Conservation (phyloP, 2,888 invertebrate genomes). For the Cheilosia variabilis region DNA sequence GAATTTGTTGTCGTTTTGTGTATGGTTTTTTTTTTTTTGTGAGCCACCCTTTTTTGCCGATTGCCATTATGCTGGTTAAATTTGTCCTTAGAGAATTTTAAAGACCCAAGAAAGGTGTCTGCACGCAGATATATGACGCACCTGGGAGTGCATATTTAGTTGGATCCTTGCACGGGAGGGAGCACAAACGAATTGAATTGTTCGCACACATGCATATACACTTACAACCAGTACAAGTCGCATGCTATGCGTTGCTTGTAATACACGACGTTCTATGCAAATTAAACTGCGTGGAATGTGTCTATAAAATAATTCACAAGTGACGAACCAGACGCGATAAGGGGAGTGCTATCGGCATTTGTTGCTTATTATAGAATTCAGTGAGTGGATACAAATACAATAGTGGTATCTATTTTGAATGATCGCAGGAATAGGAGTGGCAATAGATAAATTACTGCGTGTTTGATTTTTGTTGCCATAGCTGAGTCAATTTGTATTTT, state of each 20-base stretch:
- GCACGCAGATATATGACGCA: conserved; percentile 18
- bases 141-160: conserved; percentile 38
- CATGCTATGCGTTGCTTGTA: conserved; percentile 34
- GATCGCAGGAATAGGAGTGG: conserved; percentile 14
- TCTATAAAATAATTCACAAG: conserved; percentile 14
- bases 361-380: conserved; percentile 31
- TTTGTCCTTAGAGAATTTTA: conserved; percentile 65
- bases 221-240: neutral
- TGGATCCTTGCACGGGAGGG: conserved; percentile 1
- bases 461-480: neutral
- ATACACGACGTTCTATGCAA: conserved; percentile 53
- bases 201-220: conserved; percentile 23
- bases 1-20: conserved; percentile 8
- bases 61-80: conserved; percentile 18
- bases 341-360: conserved; percentile 17
- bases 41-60: neutral
- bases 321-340: conserved; percentile 31
- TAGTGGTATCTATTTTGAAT: neutral
- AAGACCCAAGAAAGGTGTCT: conserved; percentile 53
- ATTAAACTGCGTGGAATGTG: conserved; percentile 51
- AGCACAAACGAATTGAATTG: conserved; percentile 38
- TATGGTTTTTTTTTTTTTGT: conserved; percentile 18
- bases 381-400: conserved; percentile 10
- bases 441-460: neutral
- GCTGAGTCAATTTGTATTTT: neutral